Evolutionary conservation across 2,113 vertebrate species (phyloP), one percentile per base, ranked within the genome.

Genomic region (Antechinus stuartii): DNA sequence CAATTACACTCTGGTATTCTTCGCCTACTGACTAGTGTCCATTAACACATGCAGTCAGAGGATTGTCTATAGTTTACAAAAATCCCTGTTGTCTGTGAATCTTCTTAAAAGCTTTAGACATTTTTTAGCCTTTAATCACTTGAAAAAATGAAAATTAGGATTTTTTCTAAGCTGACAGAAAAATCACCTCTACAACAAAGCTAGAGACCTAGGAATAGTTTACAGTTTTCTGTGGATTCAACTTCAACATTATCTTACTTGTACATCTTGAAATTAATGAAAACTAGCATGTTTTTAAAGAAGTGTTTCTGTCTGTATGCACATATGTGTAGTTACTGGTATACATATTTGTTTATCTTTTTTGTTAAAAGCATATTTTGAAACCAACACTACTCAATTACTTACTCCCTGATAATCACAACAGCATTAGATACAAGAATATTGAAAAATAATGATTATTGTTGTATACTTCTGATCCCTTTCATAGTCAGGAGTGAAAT

Each of bases 81-180:
- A 35, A 95, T 89, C 14, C 92, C 50, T 96, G 52, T 93, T 95
- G 91, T 61, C 24, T 91, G 49, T 53, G 89, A 95, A 92, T 95
- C 89, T 94, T 93, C 68, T 94, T 89, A 95, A 92, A 96, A 96
- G 53, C 1, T 8, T 89, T 90, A 93, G 95, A 96, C 42, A 54
- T 95, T 93, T 90, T 91, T 23, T 94, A 90, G 89, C 91, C 42
- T 47, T 12, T 97, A 94, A 94, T 96, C 47, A 90, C 47, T 35
- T 91, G 49, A 50, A 94, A 90, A 76, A 90, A 49, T 95, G 26
- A 89, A 95, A 92, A 91, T 91, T 35, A 24, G 49, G 47, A 95
- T 94, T 96, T 95, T 94, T 94, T 96, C 35, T 26, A 68, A 54
- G 50, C 93, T 96, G 53, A 95, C 54, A 97, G 76, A 26, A 93